Conservation (phyloP, 2,113 vertebrate genomes). For the Dermatemys mawii region DNA sequence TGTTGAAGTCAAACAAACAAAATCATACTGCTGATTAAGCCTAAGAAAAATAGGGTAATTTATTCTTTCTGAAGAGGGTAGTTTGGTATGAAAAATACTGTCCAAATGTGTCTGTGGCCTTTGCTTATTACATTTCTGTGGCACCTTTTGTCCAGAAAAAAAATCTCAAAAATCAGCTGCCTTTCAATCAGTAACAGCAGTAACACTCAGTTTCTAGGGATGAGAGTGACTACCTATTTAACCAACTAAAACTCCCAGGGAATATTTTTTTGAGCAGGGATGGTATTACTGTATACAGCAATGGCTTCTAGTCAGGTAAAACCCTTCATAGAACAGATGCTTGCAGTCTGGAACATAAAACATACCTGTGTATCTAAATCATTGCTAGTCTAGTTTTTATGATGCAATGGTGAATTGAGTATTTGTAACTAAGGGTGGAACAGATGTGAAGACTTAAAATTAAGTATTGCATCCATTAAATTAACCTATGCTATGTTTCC, state of each 20-base stretch:
- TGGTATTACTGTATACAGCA: not conserved
- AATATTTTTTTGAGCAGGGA: fast-evolving
- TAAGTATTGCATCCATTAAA: slow-evolving; percentile 13
- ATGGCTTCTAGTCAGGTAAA: not conserved
- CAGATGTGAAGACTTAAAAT: not conserved
- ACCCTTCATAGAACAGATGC: not conserved
- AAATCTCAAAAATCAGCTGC: not conserved
- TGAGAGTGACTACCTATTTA: not conserved
- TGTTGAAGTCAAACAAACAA: not conserved
- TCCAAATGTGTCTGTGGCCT: not conserved
- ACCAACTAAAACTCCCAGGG: not conserved
- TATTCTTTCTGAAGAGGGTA: not conserved
- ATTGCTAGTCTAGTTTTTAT: slow-evolving; percentile 6
- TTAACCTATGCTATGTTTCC: not conserved
- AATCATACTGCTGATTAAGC: not conserved
- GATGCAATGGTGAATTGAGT: not conserved
- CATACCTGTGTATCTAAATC: not conserved
- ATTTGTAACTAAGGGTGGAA: slow-evolving; percentile 43
- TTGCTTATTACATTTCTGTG: not conserved
- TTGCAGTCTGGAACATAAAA: not conserved
- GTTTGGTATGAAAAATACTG: not conserved
- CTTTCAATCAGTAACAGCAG: not conserved
- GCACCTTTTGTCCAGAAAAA: not conserved
- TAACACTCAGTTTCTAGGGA: not conserved
- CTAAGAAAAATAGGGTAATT: not conserved